Conservation (phyloP, 2,888 invertebrate species). For the Plagodis dolabraria region DNA sequence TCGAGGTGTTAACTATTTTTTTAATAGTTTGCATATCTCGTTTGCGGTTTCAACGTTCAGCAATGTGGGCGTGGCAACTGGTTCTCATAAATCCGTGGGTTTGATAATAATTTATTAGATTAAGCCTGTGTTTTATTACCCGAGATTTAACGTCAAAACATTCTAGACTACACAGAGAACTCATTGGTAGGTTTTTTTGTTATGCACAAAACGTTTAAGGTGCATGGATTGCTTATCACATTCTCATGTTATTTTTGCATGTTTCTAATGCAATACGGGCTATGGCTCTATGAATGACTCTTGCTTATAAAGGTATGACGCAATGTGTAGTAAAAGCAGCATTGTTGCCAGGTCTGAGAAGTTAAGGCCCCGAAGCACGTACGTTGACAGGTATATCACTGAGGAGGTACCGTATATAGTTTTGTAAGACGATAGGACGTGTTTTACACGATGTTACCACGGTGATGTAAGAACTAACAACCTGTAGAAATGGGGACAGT, state of each 20-base stretch:
- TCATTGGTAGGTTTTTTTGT: conserved; percentile 18
- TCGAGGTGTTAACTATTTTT: conserved; percentile 24
- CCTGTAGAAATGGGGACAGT: conserved; percentile 62
- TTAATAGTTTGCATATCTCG: conserved; percentile 14
- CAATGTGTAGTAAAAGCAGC: conserved; percentile 35
- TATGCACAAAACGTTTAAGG: conserved; percentile 34
- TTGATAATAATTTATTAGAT: conserved; percentile 14
- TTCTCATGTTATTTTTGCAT: conserved; percentile 25
- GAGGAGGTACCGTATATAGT: conserved; percentile 46
- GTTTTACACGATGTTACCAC: conserved; percentile 51
- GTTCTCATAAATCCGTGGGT: conserved; percentile 22
- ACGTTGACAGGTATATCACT: conserved; percentile 44
- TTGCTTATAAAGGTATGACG: conserved; percentile 33
- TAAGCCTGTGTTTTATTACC: conserved; percentile 18
- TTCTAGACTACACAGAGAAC: conserved; percentile 9
- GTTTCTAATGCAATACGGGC: conserved; percentile 16
- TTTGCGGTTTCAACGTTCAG: conserved; percentile 17
- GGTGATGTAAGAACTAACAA: conserved; percentile 57
- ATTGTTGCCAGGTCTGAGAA: conserved; percentile 25
- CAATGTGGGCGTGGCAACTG: conserved; percentile 31
- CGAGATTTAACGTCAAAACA: conserved; percentile 21
- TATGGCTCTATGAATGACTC: conserved; percentile 23
- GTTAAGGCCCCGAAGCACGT: conserved; percentile 59
- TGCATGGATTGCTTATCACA: conserved; percentile 25
- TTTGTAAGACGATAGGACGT: conserved; percentile 64